Evolutionary conservation across 2,113 vertebrate species (phyloP), one percentile per base, ranked within the genome.

Genomic region (Jacana jacana): DNA sequence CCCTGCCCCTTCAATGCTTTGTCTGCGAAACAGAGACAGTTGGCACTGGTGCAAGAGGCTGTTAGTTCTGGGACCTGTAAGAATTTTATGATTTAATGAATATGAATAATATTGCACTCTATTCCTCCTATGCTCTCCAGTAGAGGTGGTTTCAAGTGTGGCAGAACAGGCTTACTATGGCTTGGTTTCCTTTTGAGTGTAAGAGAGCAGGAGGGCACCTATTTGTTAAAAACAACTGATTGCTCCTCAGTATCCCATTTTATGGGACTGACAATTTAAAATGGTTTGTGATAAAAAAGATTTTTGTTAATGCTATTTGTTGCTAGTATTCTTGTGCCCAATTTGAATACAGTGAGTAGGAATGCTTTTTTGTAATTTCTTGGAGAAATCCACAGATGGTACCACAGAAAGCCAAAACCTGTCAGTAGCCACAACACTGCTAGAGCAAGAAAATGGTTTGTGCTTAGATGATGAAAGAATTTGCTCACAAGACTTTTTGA

Each of bases 71-170:
- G 28, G 35, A 33, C 65, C 78, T 87, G 57, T 33, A 44, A 70
- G 73, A 35, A 57, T 88, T 82, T 88, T 60, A 54, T 71, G 75
- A 33, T 72, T 60, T 64, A 79, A 76, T 51, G 39, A 82, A 63
- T 79, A 58, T 75, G 65, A 89, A 85, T 63, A 79, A 78, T 71
- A 58, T 65, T 71, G n/a, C 17, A 79, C 61, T 23, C 72, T 81
- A 51, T 85, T 93, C 57, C 52, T 88, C 4, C 2, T 85, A 11
- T 64, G 31, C 58, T 81, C 22, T 85, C 31, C 2, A 2, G 80
- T 63, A 54, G 72, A 83, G 44, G 30, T 88, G 33, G 18, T 79
- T 95, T 79, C 63, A 85, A 79, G 70, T 55, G 63, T 95, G 79
- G 17, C 54, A 77, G 40, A 49, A 31, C 51, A 84, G n/a, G 17